These are phyloP conservation scores for Setophaga petechia DNA, from an alignment of 2,113 vertebrate species.

Conservation along the genomic window DNA sequence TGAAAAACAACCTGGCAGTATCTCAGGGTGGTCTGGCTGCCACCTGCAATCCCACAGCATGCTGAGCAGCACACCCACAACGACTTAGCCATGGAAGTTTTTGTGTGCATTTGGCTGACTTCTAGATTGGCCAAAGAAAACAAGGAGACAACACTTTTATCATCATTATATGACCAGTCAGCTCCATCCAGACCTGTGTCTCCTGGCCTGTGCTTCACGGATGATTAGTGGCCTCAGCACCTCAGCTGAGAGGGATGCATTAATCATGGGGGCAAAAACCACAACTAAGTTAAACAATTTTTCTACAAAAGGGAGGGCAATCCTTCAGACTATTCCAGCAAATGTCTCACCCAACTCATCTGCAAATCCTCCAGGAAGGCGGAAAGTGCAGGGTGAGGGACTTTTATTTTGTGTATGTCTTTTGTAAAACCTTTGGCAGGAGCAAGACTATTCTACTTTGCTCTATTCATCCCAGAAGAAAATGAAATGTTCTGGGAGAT, in stretches of 20 bases:
- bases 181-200: background rate
- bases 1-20: background rate
- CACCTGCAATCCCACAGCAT: background rate
- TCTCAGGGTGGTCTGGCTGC: background rate
- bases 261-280: constrained; percentile 7
- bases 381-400: background rate
- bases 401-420: background rate
- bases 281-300: background rate
- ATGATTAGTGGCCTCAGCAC: constrained; percentile 29
- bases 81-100: background rate
- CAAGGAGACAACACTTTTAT: background rate
- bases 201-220: background rate
- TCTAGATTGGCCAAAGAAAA: background rate
- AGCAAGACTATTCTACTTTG: background rate
- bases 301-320: background rate
- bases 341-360: background rate
- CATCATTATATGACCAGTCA: constrained; percentile 3
- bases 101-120: background rate
- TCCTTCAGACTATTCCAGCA: background rate
- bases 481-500: background rate
- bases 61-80: background rate
- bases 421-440: background rate
- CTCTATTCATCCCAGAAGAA: background rate
- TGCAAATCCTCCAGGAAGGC: background rate
- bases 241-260: background rate